Evolutionary conservation across 2,888 invertebrate genomes (phyloP).

Genomic region (Agapetus fuscipes): DNA sequence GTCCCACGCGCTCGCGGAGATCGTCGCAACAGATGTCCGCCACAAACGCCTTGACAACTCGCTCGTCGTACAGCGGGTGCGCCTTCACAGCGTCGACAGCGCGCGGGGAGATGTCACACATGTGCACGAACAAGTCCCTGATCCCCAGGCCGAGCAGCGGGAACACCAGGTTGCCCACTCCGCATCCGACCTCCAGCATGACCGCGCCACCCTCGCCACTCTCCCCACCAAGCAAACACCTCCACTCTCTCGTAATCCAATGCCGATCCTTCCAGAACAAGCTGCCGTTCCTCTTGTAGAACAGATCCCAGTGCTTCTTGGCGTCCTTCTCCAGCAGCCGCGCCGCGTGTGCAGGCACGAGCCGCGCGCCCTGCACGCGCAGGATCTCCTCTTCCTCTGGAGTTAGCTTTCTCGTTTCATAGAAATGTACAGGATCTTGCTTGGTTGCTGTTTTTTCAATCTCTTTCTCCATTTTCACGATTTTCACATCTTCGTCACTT

Average conservation of each 20-base stretch:
- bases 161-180: constrained; percentile 94
- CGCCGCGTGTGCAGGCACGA: constrained; percentile 66
- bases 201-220: no score
- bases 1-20: constrained; percentile 27
- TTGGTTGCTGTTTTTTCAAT: no score
- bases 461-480: no score
- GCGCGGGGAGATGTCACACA: constrained; percentile 88
- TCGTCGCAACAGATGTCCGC: constrained; percentile 70
- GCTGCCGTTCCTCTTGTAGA: constrained; percentile 90
- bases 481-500: no score
- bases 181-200: constrained; percentile 84
- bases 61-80: constrained; percentile 36
- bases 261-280: constrained; percentile 88
- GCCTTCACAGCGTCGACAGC: constrained; percentile 79
- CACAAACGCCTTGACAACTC: constrained; percentile 67
- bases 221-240: constrained; percentile 51
- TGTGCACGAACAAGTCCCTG: constrained; percentile 57
- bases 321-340: constrained; percentile 71
- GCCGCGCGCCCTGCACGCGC: constrained; percentile 29
- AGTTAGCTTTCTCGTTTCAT: neutral
- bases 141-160: constrained; percentile 76
- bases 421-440: no score
- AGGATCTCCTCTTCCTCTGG: constrained; percentile 6
- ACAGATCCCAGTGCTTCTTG: constrained; percentile 88
- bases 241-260: constrained; percentile 94